A percentile compares a stretch with the other conserved stretches of the same genome.
Conservation (phyloP, 2,888 invertebrate genomes). For the Drosophila kambysellisi region DNA sequence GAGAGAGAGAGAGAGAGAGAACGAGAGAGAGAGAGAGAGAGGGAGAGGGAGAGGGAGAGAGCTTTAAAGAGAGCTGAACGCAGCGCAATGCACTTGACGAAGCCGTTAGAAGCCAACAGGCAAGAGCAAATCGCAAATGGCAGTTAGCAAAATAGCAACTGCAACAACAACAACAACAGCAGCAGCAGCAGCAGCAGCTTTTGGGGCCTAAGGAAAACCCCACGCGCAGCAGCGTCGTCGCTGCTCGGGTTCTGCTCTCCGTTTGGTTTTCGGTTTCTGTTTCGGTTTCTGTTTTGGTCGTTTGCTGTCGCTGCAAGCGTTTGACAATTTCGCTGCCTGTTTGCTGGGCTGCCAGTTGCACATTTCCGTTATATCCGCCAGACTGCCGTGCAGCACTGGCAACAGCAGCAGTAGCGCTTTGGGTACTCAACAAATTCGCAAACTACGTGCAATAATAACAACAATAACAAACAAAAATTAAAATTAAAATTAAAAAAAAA, state of each 20-base stretch:
- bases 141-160: conserved; percentile 54
- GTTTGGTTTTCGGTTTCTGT: conserved; percentile 38
- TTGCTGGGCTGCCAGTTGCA: conserved; percentile 71
- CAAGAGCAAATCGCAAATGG: conserved; percentile 46
- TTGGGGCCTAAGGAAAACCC: conserved; percentile 58
- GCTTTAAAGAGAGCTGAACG: conserved; percentile 22
- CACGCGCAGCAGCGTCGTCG: conserved; percentile 41
- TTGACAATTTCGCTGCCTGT: conserved; percentile 73
- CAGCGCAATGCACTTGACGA: conserved; percentile 51
- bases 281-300: conserved; percentile 32
- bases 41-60: background rate
- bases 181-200: conserved; percentile 31
- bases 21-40: conserved; percentile 11
- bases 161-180: conserved; percentile 10
- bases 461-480: conserved; percentile 11
- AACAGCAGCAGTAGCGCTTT: conserved; percentile 30
- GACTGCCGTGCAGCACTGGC: conserved; percentile 63
- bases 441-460: conserved; percentile 48
- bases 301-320: conserved; percentile 53
- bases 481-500: background rate
- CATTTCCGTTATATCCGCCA: conserved; percentile 78
- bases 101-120: conserved; percentile 57
- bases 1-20: conserved; percentile 8
- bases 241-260: conserved; percentile 54
- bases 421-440: conserved; percentile 19